Evolutionary conservation across 2,888 invertebrate genomes (phyloP).

Genomic region (Andrena marginata): DNA sequence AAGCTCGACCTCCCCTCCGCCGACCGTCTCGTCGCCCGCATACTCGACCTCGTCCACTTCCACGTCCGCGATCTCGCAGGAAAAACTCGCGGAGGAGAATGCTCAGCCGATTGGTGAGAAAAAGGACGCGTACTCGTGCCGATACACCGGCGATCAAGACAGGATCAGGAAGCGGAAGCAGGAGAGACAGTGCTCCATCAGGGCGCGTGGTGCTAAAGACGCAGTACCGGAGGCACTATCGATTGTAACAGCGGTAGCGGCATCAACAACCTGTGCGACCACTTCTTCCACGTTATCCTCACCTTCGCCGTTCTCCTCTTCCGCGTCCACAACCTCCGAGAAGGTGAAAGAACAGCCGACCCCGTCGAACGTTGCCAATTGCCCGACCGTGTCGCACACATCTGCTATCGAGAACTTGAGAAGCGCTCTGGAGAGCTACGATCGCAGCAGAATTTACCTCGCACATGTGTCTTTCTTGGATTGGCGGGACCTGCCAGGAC

Average conservation of each 20-base stretch:
- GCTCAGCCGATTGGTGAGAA: background rate
- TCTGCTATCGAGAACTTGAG: constrained; percentile 72
- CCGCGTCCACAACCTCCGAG: constrained; percentile 62
- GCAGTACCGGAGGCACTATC: constrained; percentile 1
- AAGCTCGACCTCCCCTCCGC: constrained; percentile 59
- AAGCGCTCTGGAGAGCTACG: constrained; percentile 79
- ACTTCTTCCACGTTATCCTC: constrained; percentile 54
- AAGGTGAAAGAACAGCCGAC: constrained; percentile 43
- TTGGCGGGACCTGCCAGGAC: constrained; percentile 84
- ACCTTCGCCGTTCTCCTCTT: constrained; percentile 65
- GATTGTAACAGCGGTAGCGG: background rate
- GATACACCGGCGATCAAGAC: constrained; percentile 30
- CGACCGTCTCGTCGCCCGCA: constrained; percentile 61
- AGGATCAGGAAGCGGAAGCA: constrained; percentile 48
- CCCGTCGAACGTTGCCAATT: constrained; percentile 37
- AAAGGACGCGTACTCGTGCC: background rate
- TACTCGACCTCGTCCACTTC: constrained; percentile 46
- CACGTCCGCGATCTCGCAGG: constrained; percentile 29
- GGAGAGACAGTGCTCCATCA: constrained; percentile 44
- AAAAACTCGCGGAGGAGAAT: constrained; percentile 9
- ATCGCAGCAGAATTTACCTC: constrained; percentile 83
- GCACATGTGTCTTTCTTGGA: constrained; percentile 84
- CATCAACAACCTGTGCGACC: constrained; percentile 34
- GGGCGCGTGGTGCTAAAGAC: constrained; percentile 29
- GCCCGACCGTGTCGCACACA: constrained; percentile 18